Percentiles rank a stretch among this genome's conserved stretches.
Conservation (phyloP, 2,888 invertebrate genomes). For the Pinctada fucata region DNA sequence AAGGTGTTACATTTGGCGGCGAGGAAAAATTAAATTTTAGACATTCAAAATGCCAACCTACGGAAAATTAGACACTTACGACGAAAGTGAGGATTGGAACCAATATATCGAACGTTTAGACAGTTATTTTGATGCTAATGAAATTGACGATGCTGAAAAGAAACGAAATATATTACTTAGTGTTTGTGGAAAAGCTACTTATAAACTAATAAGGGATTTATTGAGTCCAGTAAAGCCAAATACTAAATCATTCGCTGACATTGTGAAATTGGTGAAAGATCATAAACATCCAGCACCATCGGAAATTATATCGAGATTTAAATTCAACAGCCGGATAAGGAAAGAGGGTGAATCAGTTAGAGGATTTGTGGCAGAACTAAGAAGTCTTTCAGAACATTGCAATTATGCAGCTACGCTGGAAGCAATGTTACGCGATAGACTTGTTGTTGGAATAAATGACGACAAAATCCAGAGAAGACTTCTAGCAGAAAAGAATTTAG, state of each 20-base stretch:
- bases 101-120: slow-evolving; percentile 34
- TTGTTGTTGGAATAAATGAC: slow-evolving; percentile 40
- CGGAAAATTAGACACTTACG: slow-evolving; percentile 28
- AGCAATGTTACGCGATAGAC: slow-evolving; percentile 39
- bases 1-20: too few species aligned
- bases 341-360: slow-evolving; percentile 31
- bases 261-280: slow-evolving; percentile 28
- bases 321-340: slow-evolving; percentile 33
- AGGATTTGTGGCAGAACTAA: slow-evolving; percentile 34
- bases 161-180: slow-evolving; percentile 27
- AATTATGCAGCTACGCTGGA: slow-evolving; percentile 39
- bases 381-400: slow-evolving; percentile 41
- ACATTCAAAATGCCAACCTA: background rate
- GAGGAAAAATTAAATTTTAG: too few species aligned
- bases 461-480: slow-evolving; percentile 40
- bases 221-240: slow-evolving; percentile 26
- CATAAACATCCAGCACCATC: slow-evolving; percentile 40
- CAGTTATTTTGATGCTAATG: slow-evolving; percentile 36
- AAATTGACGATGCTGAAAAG: slow-evolving; percentile 21
- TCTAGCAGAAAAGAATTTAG: slow-evolving; percentile 32
- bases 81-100: slow-evolving; percentile 16
- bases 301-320: slow-evolving; percentile 40
- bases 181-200: slow-evolving; percentile 30
- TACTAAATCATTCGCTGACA: slow-evolving; percentile 17
- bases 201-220: slow-evolving; percentile 32